Evolutionary conservation across 2,888 invertebrate genomes (phyloP).

Genomic region (Sarcophaga subvicina): DNA sequence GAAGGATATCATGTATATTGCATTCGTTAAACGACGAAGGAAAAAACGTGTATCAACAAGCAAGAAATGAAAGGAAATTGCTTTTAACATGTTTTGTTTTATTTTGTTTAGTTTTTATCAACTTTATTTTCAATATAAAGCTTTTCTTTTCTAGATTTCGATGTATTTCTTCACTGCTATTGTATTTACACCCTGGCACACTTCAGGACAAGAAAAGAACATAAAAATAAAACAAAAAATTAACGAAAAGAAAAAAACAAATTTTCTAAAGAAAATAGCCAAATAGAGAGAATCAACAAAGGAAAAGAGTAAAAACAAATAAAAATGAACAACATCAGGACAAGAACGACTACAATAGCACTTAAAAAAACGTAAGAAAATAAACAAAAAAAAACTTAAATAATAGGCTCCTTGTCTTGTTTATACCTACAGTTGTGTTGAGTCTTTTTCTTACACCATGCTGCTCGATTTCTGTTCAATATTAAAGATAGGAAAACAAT

Average conservation of each 20-base stretch:
- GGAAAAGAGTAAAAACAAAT: constrained; percentile 47
- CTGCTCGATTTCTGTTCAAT: constrained; percentile 9
- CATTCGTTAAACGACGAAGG: neutral
- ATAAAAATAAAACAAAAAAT: neutral
- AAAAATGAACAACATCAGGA: constrained; percentile 59
- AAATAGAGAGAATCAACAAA: constrained; percentile 36
- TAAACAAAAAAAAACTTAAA: constrained; percentile 14
- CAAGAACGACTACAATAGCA: neutral
- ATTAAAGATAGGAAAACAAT: constrained; percentile 51
- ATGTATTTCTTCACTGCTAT: constrained; percentile 7
- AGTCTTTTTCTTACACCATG: constrained; percentile 5
- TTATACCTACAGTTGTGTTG: neutral
- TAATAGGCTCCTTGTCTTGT: constrained; percentile 40
- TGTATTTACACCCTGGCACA: constrained; percentile 26
- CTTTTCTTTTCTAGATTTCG: constrained; percentile 13
- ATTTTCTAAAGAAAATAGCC: constrained; percentile 22
- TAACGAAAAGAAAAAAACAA: constrained; percentile 23
- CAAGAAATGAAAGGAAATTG: constrained; percentile 53
- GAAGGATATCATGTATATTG: constrained; percentile 20
- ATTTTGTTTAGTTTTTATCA: neutral
- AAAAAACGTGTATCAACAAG: constrained; percentile 1
- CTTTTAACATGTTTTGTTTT: constrained; percentile 46
- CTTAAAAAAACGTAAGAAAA: neutral
- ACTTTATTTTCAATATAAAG: constrained; percentile 29
- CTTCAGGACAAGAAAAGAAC: constrained; percentile 6